A percentile compares a stretch with the other conserved stretches of the same genome.
phyloP scores from a whole-genome alignment of 2,888 invertebrate species.

The Sympetrum striolatum region DNA sequence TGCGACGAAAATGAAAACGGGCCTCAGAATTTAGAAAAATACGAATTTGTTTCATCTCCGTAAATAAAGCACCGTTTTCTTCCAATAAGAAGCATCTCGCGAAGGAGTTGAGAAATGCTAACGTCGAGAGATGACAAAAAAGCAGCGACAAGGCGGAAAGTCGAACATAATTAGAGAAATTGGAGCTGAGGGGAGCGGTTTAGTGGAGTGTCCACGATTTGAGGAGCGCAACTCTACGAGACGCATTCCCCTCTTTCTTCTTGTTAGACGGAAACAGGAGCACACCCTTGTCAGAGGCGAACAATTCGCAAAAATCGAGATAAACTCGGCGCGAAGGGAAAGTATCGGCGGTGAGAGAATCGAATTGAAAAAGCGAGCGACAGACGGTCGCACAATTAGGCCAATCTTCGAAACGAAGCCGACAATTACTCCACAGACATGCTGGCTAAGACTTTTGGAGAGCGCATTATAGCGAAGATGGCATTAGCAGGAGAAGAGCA shows the following conservation, averaged over 20 bases:
- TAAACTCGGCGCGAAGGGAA: not conserved
- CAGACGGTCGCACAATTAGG: constrained; percentile 26
- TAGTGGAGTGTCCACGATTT: not conserved
- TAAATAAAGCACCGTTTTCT: too few species aligned
- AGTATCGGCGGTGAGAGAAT: not conserved
- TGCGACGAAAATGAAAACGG: too few species aligned
- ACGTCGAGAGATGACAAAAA: not conserved
- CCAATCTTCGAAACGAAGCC: constrained; percentile 24
- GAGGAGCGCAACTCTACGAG: not conserved
- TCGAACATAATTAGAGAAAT: too few species aligned
- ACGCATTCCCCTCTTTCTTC: not conserved
- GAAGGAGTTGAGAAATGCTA: not conserved
- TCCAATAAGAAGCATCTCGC: not conserved
- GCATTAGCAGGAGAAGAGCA: not conserved
- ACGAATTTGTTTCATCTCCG: too few species aligned
- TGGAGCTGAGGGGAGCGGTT: not conserved
- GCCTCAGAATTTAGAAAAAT: too few species aligned
- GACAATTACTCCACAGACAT: constrained; percentile 40
- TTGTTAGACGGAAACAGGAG: constrained; percentile 4
- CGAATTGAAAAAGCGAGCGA: not conserved
- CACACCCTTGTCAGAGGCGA: constrained; percentile 15
- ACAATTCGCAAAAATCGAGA: constrained; percentile 28
- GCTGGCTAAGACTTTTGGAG: constrained; percentile 45
- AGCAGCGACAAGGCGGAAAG: too few species aligned
- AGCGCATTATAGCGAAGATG: constrained; percentile 1